These are phyloP conservation scores for Phyllostomus discolor DNA, from an alignment of 2,113 vertebrate species.

Conservation along the genomic window DNA sequence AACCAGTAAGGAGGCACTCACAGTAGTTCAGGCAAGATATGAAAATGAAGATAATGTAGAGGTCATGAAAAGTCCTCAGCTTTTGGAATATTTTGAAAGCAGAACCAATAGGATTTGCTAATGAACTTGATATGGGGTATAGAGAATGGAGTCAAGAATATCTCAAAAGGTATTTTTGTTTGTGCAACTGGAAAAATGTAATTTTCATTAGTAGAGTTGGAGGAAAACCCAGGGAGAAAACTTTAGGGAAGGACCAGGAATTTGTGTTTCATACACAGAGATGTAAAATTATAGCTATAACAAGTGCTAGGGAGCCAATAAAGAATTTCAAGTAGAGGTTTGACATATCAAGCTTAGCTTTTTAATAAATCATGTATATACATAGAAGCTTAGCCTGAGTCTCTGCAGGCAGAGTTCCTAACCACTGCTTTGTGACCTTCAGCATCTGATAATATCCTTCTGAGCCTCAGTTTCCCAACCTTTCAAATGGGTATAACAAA, in stretches of 20 bases:
- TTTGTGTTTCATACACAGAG: background rate
- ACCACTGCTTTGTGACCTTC: slow-evolving; percentile 10
- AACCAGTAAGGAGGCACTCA: background rate
- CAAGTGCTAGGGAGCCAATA: background rate
- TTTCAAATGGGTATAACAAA: background rate
- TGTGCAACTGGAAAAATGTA: slow-evolving; percentile 4
- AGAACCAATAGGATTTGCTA: background rate
- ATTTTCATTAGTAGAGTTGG: background rate
- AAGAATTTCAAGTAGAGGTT: background rate
- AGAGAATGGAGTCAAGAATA: background rate
- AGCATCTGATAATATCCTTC: background rate
- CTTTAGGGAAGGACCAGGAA: background rate
- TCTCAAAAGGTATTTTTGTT: background rate
- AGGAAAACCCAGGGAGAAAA: background rate
- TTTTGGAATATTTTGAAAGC: slow-evolving; percentile 16
- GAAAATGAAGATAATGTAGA: background rate
- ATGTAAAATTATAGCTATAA: background rate
- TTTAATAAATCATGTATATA: background rate
- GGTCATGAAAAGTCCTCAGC: slow-evolving; percentile 4
- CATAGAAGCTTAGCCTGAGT: background rate
- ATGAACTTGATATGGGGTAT: background rate
- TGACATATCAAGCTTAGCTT: slow-evolving; percentile 4
- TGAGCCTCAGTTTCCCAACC: slow-evolving; percentile 23
- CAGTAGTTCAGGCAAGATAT: background rate
- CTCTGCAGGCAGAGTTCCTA: background rate